A percentile compares a stretch with the other conserved stretches of the same genome.
Conservation (phyloP, 2,113 vertebrate genomes). For the Rana temporaria region DNA sequence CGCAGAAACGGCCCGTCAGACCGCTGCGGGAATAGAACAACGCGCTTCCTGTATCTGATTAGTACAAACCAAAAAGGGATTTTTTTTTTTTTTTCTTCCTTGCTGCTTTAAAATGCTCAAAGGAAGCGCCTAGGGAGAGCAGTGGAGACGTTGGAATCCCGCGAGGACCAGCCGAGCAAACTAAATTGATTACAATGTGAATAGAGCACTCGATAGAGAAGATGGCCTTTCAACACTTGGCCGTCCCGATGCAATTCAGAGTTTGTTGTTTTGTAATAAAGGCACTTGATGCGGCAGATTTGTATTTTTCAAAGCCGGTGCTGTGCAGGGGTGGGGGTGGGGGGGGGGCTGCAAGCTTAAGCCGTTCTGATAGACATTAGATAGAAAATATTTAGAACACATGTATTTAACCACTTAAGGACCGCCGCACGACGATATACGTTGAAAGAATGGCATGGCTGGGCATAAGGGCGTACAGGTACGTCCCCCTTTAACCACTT, state of each 20-base stretch:
- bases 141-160: background rate
- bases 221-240: constrained; percentile 5
- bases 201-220: background rate
- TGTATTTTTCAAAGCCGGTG: background rate
- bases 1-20: background rate
- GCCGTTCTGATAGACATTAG: background rate
- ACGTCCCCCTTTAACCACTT: no score
- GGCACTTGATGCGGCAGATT: constrained; percentile 6
- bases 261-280: constrained; percentile 20
- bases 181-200: constrained; percentile 30
- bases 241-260: background rate
- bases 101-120: constrained; percentile 7
- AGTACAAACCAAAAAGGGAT: background rate
- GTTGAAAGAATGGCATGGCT: no score
- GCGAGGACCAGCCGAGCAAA: background rate
- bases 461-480: no score
- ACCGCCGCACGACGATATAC: no score
- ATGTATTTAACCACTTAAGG: no score
- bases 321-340: no score
- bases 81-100: background rate
- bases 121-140: background rate
- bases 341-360: background rate
- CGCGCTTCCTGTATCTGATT: background rate
- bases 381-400: background rate
- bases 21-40: background rate